phyloP scores from a whole-genome alignment of 2,888 invertebrate genomes.

The Protophormia terraenovae region DNA sequence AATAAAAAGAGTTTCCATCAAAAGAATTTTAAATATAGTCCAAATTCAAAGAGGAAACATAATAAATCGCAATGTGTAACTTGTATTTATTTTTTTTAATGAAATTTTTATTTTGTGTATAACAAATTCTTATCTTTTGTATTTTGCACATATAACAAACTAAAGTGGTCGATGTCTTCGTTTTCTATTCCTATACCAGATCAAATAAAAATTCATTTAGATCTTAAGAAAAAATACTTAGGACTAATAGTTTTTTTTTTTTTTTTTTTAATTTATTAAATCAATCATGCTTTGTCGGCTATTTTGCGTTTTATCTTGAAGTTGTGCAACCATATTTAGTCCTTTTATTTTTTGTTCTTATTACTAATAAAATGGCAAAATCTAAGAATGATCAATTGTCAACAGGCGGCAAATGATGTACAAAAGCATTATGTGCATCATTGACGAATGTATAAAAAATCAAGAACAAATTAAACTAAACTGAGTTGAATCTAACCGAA shows the following conservation, averaged over 20 bases:
- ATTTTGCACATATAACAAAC: no score
- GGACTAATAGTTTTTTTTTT: not conserved
- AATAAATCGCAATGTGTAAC: no score
- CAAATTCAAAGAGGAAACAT: no score
- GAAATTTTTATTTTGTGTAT: no score
- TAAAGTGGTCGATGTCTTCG: no score
- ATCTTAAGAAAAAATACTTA: not conserved
- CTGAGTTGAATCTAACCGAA: not conserved
- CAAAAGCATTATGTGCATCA: slow-evolving; percentile 42
- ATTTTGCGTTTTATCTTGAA: slow-evolving; percentile 6
- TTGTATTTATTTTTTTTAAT: no score
- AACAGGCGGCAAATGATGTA: slow-evolving; percentile 64
- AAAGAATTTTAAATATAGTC: no score
- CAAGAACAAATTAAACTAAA: slow-evolving; percentile 1
- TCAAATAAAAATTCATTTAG: not conserved
- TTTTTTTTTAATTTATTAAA: slow-evolving; percentile 5
- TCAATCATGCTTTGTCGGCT: not conserved
- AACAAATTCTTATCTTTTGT: no score
- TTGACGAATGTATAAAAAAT: slow-evolving; percentile 5
- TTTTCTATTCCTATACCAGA: not conserved
- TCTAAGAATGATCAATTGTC: slow-evolving; percentile 55
- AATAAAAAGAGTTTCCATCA: no score
- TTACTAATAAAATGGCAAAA: slow-evolving; percentile 40
- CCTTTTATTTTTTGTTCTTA: not conserved
- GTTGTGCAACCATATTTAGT: slow-evolving; percentile 2